These are phyloP conservation scores for Rhynchomys soricoides DNA, from an alignment of 2,113 vertebrate genomes.

Conservation along the genomic window DNA sequence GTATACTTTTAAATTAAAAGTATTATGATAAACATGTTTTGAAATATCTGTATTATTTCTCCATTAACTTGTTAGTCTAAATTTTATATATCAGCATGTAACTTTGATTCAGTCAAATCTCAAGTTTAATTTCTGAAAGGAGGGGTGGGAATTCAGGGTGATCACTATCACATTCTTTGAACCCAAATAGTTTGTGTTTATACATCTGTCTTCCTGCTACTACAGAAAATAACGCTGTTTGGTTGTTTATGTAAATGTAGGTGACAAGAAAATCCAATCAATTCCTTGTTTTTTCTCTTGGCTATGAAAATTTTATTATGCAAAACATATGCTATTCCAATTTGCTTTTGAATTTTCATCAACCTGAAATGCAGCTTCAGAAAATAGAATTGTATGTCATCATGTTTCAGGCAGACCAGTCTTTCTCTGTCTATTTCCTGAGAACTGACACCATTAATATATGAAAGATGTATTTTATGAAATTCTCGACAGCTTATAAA, in stretches of 20 bases:
- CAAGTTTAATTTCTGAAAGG: not conserved
- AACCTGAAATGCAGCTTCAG: not conserved
- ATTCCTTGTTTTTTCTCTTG: conserved; percentile 14
- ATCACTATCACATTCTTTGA: not conserved
- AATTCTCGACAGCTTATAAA: conserved; percentile 20
- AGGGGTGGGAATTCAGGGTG: not conserved
- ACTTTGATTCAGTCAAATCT: not conserved
- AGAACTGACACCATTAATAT: conserved; percentile 4
- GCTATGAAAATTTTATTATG: not conserved
- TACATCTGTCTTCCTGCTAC: not conserved
- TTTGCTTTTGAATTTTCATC: conserved; percentile 27
- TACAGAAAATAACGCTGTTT: conserved; percentile 10
- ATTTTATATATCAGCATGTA: not conserved
- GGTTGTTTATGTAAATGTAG: conserved; percentile 11
- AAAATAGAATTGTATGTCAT: not conserved
- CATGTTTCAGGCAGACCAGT: not conserved
- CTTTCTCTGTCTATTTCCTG: conserved; percentile 11
- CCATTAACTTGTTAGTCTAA: not conserved
- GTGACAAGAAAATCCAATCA: conserved; percentile 29
- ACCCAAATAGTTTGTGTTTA: not conserved
- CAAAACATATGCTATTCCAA: not conserved
- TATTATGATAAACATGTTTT: not conserved
- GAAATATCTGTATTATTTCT: not conserved
- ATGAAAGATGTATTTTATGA: not conserved
- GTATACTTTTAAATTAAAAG: not conserved